Evolutionary conservation across 2,797 vertebrate species (phyloP), one percentile per base, ranked within the genome.

Genomic region (Podargus strigoides): DNA sequence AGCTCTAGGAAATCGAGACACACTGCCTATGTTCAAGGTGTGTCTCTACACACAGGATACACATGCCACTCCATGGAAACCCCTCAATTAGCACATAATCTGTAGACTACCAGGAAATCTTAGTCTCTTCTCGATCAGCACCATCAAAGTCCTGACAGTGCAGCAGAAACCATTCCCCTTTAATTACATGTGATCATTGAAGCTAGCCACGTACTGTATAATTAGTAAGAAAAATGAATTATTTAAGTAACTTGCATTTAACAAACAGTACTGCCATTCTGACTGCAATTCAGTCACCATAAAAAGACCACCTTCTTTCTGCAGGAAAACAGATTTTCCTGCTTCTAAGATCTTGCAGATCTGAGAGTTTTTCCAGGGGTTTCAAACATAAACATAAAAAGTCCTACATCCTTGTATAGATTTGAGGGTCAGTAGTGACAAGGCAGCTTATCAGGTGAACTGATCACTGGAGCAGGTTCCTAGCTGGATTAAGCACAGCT

Each of bases 181-280:
- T 75, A 94, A 95, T 83, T 74, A 80, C 75, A 30, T 1, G 5
- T 34, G 47, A 79, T 82, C 49, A 22, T 18, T 50, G 81, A 94
- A 92, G 60, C 70, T 75, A 93, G 64, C 46, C 89, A 85, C 3
- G 0, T 72, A 53, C 66, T 68, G 53, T 67, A 63, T 75, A 83
- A 95, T 91, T 75, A 94, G 79, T 55, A 55, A 67, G 60, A 89
- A 89, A 93, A 93, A 91, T 83, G 7, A 93, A 97, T 50, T 76
- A 90, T 80, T 90, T 70, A 84, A 90, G 78, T 39, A 56, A 79
- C 83, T 91, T 70, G 34, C 53, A 83, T 93, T 92, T 95, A 87
- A 62, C 84, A 90, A 92, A 62, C 12, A 76, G 46, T 26, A 15
- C 27, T 92, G 82, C 56, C 79, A 62, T 92, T 69, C 90, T 89